These are phyloP conservation scores for Rhagium mordax DNA, from an alignment of 2,888 invertebrate genomes.

Conservation along the genomic window DNA sequence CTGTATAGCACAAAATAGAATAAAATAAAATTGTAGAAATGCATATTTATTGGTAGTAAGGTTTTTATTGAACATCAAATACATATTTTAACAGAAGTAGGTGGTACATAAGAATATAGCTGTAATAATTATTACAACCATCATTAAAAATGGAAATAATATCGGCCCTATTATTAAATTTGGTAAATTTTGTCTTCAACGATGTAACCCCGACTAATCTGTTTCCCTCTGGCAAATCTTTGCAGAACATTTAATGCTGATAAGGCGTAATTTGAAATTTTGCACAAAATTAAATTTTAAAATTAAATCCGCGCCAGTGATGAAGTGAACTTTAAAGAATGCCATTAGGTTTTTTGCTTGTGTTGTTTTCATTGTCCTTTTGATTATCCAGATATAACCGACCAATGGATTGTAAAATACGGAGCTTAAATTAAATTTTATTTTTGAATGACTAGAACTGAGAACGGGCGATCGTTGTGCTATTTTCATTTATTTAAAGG, in stretches of 20 bases:
- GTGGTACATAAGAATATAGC: too few relatives aligned
- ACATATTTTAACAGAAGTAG: too few relatives aligned
- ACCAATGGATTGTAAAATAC: conserved; percentile 22
- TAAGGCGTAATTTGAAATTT: conserved; percentile 32
- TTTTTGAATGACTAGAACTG: neutral
- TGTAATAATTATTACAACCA: too few relatives aligned
- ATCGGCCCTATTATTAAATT: too few relatives aligned
- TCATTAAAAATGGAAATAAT: too few relatives aligned
- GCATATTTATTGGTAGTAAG: too few relatives aligned
- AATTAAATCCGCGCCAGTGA: conserved; percentile 30
- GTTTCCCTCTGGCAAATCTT: neutral
- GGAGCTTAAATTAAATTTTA: neutral
- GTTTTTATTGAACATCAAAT: too few relatives aligned
- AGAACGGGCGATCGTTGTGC: neutral
- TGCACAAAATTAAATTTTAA: conserved; percentile 37
- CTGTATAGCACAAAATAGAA: too few relatives aligned
- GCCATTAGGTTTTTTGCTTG: conserved; percentile 25
- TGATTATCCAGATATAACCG: conserved; percentile 23
- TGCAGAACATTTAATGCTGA: conserved; percentile 11
- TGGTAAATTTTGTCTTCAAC: neutral
- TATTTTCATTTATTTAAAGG: neutral
- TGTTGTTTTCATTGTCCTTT: conserved; percentile 15
- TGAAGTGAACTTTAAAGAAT: conserved; percentile 28
- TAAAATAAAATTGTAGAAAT: too few relatives aligned
- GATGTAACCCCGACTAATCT: neutral